phyloP scores from a whole-genome alignment of 2,888 invertebrate species.

The Cecidostiba fungosa region DNA sequence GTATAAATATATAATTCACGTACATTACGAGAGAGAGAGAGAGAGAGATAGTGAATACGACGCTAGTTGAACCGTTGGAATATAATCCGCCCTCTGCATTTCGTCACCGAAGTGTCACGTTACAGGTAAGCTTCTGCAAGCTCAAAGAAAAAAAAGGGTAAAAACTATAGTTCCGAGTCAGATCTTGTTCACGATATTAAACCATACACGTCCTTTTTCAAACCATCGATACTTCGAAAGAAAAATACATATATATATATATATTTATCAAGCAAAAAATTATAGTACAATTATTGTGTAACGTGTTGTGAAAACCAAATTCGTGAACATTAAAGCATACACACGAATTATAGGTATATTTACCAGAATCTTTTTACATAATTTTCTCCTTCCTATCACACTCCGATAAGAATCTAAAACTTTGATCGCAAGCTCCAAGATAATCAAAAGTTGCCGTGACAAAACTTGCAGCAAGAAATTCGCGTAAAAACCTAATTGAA shows the following conservation, averaged over 20 bases:
- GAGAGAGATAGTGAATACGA: constrained; percentile 15
- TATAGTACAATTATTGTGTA: constrained; percentile 51
- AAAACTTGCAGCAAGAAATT: constrained; percentile 20
- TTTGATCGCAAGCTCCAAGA: not conserved
- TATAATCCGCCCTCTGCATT: constrained; percentile 45
- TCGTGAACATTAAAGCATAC: constrained; percentile 24
- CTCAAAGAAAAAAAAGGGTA: constrained; percentile 25
- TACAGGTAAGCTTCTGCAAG: constrained; percentile 53
- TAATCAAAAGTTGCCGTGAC: constrained; percentile 27
- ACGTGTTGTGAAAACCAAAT: constrained; percentile 50
- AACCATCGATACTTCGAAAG: constrained; percentile 48
- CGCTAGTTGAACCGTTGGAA: constrained; percentile 27
- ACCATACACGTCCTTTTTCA: constrained; percentile 44
- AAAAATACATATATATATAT: constrained; percentile 27
- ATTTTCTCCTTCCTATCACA: not conserved
- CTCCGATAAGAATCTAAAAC: not conserved
- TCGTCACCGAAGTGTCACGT: constrained; percentile 27
- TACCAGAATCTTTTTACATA: constrained; percentile 6
- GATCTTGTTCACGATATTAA: constrained; percentile 47
- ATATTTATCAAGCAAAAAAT: constrained; percentile 49
- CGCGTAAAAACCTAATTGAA: constrained; percentile 42
- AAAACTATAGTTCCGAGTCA: constrained; percentile 24
- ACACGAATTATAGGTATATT: constrained; percentile 8
- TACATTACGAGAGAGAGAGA: not conserved
- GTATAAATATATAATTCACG: constrained; percentile 26